Percentiles rank a stretch among this genome's conserved stretches.
phyloP scores from a whole-genome alignment of 2,797 vertebrate species.

The Hephaestus fuliginosus region DNA sequence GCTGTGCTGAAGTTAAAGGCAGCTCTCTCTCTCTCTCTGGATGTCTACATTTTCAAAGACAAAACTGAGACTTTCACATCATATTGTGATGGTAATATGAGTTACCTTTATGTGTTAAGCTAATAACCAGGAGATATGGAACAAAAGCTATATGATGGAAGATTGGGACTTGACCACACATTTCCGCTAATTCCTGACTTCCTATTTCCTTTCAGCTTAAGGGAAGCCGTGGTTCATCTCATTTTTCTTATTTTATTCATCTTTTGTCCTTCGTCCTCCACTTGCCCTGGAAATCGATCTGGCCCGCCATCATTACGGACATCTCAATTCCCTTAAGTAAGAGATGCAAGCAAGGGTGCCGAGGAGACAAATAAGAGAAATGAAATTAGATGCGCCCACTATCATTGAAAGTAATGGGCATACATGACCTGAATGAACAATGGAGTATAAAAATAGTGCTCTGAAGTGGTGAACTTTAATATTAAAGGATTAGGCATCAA shows the following conservation, averaged over 20 bases:
- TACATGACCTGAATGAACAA: constrained; percentile 35
- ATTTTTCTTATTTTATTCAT: constrained; percentile 17
- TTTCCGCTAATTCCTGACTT: constrained; percentile 35
- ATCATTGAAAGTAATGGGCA: not conserved
- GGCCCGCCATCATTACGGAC: constrained; percentile 1
- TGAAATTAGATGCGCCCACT: constrained; percentile 11
- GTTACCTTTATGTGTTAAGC: not conserved
- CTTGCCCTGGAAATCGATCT: constrained; percentile 40
- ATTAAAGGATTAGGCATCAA: constrained; percentile 19
- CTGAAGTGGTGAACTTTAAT: constrained; percentile 11
- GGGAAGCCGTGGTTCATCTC: constrained; percentile 5
- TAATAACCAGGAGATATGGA: constrained; percentile 3
- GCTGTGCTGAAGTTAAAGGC: constrained; percentile 15
- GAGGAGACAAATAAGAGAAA: constrained; percentile 19
- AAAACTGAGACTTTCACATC: constrained; percentile 21
- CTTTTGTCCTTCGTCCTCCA: constrained; percentile 19
- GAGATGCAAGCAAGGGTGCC: not conserved
- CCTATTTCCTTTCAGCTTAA: not conserved
- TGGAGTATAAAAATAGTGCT: constrained; percentile 8
- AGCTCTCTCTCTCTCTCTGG: not conserved
- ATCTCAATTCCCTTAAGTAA: constrained; percentile 34
- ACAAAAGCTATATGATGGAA: constrained; percentile 2
- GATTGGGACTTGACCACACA: constrained; percentile 18
- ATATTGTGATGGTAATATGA: constrained; percentile 20
- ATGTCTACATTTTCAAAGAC: constrained; percentile 21